Percentiles rank a stretch among this genome's conserved stretches.
phyloP scores from a whole-genome alignment of 2,113 vertebrate genomes.

The Maccullochella peelii region DNA sequence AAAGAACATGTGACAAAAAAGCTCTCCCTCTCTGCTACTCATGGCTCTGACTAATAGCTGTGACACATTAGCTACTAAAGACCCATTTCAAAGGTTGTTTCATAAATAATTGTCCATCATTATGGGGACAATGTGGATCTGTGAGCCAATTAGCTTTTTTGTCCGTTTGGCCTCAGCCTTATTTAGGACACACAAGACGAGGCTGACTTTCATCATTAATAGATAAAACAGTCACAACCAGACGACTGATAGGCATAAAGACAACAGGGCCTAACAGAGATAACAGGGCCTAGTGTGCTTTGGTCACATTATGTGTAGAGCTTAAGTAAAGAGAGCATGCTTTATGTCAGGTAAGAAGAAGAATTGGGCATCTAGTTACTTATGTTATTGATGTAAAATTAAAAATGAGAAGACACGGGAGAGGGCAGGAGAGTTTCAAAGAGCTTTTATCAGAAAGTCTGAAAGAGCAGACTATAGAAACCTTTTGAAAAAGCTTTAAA shows the following conservation, averaged over 20 bases:
- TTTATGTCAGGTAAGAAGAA: neutral
- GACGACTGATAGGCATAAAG: neutral
- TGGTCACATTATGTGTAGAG: neutral
- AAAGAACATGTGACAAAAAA: slow-evolving; percentile 38
- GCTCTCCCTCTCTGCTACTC: slow-evolving; percentile 1
- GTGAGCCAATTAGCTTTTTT: slow-evolving; percentile 17
- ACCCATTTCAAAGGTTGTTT: slow-evolving; percentile 53
- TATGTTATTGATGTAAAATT: neutral
- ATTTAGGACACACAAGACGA: slow-evolving; percentile 26
- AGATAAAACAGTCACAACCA: slow-evolving; percentile 19
- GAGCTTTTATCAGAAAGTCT: neutral
- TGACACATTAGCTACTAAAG: slow-evolving; percentile 60
- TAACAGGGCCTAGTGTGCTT: neutral
- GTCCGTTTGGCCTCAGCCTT: slow-evolving; percentile 8
- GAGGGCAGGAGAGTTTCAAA: neutral
- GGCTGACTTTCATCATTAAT: slow-evolving; percentile 28
- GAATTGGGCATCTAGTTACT: neutral
- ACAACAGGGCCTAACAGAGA: no score
- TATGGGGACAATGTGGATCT: slow-evolving; percentile 42
- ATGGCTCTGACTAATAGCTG: slow-evolving; percentile 21
- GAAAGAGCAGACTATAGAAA: neutral
- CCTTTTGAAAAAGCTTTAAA: neutral
- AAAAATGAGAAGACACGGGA: neutral
- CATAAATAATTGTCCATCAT: slow-evolving; percentile 66
- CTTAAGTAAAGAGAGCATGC: neutral